These are phyloP conservation scores for Crossaster papposus DNA, from an alignment of 53 echinoderm and acorn worm species.

Conservation along the genomic window DNA sequence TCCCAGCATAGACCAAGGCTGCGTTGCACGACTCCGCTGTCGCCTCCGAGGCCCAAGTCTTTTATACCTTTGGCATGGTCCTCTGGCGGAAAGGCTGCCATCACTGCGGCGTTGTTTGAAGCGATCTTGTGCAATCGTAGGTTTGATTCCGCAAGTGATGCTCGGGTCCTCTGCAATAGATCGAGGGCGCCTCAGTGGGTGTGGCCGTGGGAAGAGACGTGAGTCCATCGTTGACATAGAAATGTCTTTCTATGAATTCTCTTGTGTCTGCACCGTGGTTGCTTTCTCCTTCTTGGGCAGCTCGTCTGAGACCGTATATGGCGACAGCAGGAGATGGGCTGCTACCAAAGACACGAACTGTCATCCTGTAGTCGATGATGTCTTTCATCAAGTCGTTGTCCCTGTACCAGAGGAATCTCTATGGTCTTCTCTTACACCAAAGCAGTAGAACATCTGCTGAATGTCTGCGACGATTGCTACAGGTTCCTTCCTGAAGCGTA, in stretches of 20 bases:
- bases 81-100: conserved; percentile 46
- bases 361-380: no score
- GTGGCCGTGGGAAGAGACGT: conserved; percentile 21
- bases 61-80: conserved; percentile 37
- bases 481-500: no score
- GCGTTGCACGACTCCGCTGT: conserved; percentile 6
- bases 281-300: conserved; percentile 29
- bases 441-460: no score
- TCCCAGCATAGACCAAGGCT: conserved; percentile 55
- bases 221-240: no score
- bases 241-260: conserved; percentile 53
- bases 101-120: conserved; percentile 55
- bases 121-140: conserved; percentile 62
- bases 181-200: conserved; percentile 28
- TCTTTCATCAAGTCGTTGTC: no score
- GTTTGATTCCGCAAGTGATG: no score
- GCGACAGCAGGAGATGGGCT: no score
- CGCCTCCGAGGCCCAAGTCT: conserved; percentile 27
- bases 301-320: no score
- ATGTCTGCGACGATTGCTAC: no score
- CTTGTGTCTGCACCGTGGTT: conserved; percentile 41
- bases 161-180: conserved; percentile 15
- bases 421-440: no score
- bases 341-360: no score
- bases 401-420: no score